A percentile compares a stretch with the other conserved stretches of the same genome.
phyloP scores from a whole-genome alignment of 1,140 invertebrate genomes.

The Sycophaga agraensis region DNA sequence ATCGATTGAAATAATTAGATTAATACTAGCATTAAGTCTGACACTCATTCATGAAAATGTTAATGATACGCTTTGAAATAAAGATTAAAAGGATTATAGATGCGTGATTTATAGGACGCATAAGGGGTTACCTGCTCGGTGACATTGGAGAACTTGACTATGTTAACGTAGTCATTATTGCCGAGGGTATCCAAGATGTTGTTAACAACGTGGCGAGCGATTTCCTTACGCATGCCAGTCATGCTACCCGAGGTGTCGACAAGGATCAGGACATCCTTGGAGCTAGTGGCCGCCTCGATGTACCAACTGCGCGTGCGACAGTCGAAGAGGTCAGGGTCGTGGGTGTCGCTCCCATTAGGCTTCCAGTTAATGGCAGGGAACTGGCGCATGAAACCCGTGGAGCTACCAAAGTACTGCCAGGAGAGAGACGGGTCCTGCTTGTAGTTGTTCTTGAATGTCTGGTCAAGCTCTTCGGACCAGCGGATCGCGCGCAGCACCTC shows the following conservation, averaged over 20 bases:
- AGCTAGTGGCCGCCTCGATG: slow-evolving; percentile 93
- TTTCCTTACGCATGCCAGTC: slow-evolving; percentile 89
- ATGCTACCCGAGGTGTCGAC: slow-evolving; percentile 96
- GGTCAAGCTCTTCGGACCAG: slow-evolving; percentile 84
- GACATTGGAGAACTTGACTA: slow-evolving; percentile 82
- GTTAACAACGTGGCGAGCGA: slow-evolving; percentile 90
- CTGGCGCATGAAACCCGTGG: slow-evolving; percentile 92
- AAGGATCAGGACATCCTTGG: slow-evolving; percentile 95
- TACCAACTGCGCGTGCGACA: slow-evolving; percentile 90
- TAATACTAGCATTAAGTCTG: too few relatives aligned
- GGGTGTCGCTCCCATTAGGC: slow-evolving; percentile 58
- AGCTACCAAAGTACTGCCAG: slow-evolving; percentile 97
- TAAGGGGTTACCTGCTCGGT: slow-evolving; percentile 62
- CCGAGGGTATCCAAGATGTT: slow-evolving; percentile 96
- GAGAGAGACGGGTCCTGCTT: slow-evolving; percentile 83
- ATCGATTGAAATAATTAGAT: too few relatives aligned
- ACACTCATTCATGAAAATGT: too few relatives aligned
- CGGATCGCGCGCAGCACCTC: slow-evolving; percentile 50
- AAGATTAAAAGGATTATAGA: too few relatives aligned
- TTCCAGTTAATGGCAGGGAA: slow-evolving; percentile 83
- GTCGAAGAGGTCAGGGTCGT: slow-evolving; percentile 82
- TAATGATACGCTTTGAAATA: too few relatives aligned
- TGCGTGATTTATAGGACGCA: too few relatives aligned
- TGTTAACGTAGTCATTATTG: slow-evolving; percentile 98
- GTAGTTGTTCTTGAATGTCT: slow-evolving; percentile 84